These are phyloP conservation scores for Heteronetta atricapilla DNA, from an alignment of 2,113 vertebrate species.

Conservation along the genomic window DNA sequence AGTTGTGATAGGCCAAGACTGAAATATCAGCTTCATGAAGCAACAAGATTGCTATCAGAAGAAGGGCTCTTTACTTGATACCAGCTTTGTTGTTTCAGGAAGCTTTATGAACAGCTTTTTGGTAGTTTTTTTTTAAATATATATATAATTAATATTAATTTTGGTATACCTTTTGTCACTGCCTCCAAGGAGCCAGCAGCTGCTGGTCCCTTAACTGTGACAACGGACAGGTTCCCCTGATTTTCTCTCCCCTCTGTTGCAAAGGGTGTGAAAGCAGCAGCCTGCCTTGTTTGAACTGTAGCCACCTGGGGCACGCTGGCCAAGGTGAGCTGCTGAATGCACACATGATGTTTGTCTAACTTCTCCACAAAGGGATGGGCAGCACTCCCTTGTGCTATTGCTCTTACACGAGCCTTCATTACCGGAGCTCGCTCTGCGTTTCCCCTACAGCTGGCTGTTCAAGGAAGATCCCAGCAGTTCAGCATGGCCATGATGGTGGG, in stretches of 20 bases:
- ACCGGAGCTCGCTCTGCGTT: neutral
- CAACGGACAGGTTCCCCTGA: neutral
- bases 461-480: neutral
- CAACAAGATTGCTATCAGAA: neutral
- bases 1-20: neutral
- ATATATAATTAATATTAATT: neutral
- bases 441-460: neutral
- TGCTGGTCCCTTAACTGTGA: neutral
- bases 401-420: accelerated
- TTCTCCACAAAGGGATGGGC: neutral
- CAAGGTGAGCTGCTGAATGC: neutral
- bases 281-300: neutral
- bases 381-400: neutral
- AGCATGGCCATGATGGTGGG: neutral
- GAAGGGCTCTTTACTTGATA: neutral
- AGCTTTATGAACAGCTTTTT: neutral
- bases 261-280: neutral
- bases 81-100: neutral
- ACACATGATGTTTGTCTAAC: accelerated
- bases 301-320: neutral
- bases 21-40: neutral
- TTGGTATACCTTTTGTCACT: neutral
- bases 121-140: neutral
- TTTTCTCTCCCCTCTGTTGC: neutral
- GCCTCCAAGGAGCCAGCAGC: neutral